A percentile compares a stretch with the other conserved stretches of the same genome.
These are phyloP conservation scores for Rhynchomys soricoides DNA, from an alignment of 2,113 vertebrate species.

Conservation along the genomic window DNA sequence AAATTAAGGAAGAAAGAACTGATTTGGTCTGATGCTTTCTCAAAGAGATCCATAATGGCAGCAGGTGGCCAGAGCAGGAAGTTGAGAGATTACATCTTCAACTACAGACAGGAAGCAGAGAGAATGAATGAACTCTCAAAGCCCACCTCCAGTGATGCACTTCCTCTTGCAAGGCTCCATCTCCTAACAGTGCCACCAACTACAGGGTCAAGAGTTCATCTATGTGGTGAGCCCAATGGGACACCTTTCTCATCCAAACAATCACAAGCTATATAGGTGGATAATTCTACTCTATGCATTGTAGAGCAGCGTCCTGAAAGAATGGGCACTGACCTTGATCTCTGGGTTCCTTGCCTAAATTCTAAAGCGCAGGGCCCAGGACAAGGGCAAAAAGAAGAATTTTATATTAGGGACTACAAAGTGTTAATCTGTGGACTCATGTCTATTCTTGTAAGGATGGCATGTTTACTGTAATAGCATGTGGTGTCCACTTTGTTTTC, in stretches of 20 bases:
- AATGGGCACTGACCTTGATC: not conserved
- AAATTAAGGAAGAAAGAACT: not conserved
- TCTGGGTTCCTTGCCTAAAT: not conserved
- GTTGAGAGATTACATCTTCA: not conserved
- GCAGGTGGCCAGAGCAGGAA: not conserved
- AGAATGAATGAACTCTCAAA: not conserved
- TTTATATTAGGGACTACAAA: not conserved
- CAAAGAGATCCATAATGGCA: not conserved
- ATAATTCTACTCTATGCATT: not conserved
- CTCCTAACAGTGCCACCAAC: not conserved
- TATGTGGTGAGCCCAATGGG: not conserved
- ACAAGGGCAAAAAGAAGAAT: not conserved
- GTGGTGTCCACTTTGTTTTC: not conserved
- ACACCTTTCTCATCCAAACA: not conserved
- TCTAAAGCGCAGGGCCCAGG: not conserved
- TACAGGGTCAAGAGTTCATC: not conserved
- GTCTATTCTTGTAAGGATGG: not conserved
- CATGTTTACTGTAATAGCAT: not conserved
- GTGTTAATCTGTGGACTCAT: not conserved
- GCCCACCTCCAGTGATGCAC: not conserved
- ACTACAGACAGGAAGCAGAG: not conserved
- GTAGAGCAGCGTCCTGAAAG: not conserved
- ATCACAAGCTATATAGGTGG: no score
- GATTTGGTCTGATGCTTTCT: not conserved
- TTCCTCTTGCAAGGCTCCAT: not conserved